A percentile compares a stretch with the other conserved stretches of the same genome.
Conservation (phyloP, 1,140 invertebrate species). For the Paralvinella palmiformis region DNA sequence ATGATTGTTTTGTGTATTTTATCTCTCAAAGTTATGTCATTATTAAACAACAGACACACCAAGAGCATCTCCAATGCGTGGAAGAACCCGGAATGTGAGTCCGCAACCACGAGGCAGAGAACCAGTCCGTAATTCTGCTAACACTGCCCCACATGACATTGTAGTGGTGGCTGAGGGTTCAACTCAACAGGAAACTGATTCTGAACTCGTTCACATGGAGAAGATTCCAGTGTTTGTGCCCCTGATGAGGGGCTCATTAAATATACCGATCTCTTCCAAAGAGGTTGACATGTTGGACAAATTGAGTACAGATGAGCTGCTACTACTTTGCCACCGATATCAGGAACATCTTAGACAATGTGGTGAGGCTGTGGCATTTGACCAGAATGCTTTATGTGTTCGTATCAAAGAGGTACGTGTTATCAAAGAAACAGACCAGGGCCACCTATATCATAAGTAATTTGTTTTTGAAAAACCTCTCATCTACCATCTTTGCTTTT, state of each 20-base stretch:
- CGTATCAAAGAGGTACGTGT: constrained; percentile 67
- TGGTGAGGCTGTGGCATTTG: constrained; percentile 64
- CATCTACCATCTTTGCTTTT: too few relatives aligned
- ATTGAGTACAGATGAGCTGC: constrained; percentile 58
- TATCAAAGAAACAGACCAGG: not conserved
- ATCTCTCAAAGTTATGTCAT: too few relatives aligned
- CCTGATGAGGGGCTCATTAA: constrained; percentile 82
- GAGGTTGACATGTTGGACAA: constrained; percentile 84
- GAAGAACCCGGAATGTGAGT: not conserved
- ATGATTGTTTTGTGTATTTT: too few relatives aligned
- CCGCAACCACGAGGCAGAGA: too few relatives aligned
- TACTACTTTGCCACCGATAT: constrained; percentile 63
- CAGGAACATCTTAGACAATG: constrained; percentile 68
- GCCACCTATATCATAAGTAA: too few relatives aligned
- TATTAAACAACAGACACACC: not conserved
- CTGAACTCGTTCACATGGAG: constrained; percentile 70
- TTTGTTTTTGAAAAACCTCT: too few relatives aligned
- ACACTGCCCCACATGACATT: constrained; percentile 54
- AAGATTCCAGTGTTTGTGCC: constrained; percentile 84
- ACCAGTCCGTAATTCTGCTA: too few relatives aligned
- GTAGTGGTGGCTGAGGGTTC: constrained; percentile 77
- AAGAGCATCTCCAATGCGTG: not conserved
- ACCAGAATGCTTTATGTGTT: constrained; percentile 65
- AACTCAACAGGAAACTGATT: constrained; percentile 65
- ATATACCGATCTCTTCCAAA: constrained; percentile 68